Conservation (phyloP, 2,888 invertebrate species). For the Alviniconcha strummeri region DNA sequence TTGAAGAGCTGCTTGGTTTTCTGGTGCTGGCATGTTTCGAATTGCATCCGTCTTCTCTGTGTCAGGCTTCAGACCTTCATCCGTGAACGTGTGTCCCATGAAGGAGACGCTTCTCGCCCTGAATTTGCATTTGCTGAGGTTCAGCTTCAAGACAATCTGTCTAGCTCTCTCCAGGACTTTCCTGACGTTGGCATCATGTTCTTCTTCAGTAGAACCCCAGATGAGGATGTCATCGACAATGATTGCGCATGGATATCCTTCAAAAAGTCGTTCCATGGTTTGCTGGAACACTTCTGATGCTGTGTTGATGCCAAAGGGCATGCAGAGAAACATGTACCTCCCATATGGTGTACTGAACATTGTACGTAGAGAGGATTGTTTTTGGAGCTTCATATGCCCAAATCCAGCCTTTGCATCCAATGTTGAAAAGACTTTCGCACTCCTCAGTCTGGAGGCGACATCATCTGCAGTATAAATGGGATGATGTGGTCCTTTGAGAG, state of each 20-base stretch:
- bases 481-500: constrained; percentile 37
- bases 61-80: background rate
- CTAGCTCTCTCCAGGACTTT: constrained; percentile 19
- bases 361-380: too few species aligned
- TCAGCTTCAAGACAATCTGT: constrained; percentile 30
- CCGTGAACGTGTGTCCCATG: background rate
- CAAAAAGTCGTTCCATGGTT: constrained; percentile 15
- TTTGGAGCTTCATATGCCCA: too few species aligned
- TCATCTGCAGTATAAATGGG: constrained; percentile 43
- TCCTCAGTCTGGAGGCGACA: constrained; percentile 12
- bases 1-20: background rate
- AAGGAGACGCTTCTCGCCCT: background rate
- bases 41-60: background rate
- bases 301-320: too few species aligned
- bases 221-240: constrained; percentile 34
- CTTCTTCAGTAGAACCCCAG: constrained; percentile 6
- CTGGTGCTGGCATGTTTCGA: background rate
- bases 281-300: too few species aligned
- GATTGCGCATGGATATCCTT: constrained; percentile 22
- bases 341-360: too few species aligned
- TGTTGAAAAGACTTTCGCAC: too few species aligned
- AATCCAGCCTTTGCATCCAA: too few species aligned
- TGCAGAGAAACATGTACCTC: too few species aligned
- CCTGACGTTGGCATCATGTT: constrained; percentile 33
- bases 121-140: background rate